A percentile compares a stretch with the other conserved stretches of the same genome.
phyloP scores from a whole-genome alignment of 1,140 invertebrate species.

The Elymnias hypermnestra region DNA sequence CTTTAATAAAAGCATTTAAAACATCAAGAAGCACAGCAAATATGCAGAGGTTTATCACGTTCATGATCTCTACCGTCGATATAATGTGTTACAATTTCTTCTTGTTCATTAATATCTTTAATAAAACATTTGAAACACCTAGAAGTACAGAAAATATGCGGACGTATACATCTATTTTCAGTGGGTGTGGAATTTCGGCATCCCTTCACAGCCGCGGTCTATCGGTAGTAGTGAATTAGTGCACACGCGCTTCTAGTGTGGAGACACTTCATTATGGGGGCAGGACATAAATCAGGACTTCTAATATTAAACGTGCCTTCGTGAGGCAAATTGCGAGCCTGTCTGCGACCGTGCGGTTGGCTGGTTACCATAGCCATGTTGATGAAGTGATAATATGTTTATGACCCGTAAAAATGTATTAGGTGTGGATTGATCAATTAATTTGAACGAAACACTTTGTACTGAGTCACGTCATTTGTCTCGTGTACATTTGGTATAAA shows the following conservation, averaged over 20 bases:
- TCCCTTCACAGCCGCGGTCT: conserved; percentile 33
- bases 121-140: too few relatives aligned
- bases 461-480: conserved; percentile 9
- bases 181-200: conserved; percentile 26
- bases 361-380: conserved; percentile 27
- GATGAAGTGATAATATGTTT: conserved; percentile 44
- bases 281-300: conserved; percentile 75
- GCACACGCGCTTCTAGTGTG: conserved; percentile 63
- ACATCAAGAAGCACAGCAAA: too few relatives aligned
- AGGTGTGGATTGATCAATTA: conserved; percentile 28
- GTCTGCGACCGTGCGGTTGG: conserved; percentile 50
- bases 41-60: too few relatives aligned
- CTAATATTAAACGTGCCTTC: conserved; percentile 77
- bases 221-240: conserved; percentile 68
- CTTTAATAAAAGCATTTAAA: too few relatives aligned
- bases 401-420: conserved; percentile 36
- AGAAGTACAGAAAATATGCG: too few relatives aligned
- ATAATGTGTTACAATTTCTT: too few relatives aligned
- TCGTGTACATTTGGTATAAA: neutral
- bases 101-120: too few relatives aligned
- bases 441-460: conserved; percentile 12
- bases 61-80: too few relatives aligned
- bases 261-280: conserved; percentile 75
- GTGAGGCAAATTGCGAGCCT: conserved; percentile 61
- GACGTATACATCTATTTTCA: conserved; percentile 35